phyloP scores from a whole-genome alignment of 2,888 invertebrate genomes.

The Euproctis similis region DNA sequence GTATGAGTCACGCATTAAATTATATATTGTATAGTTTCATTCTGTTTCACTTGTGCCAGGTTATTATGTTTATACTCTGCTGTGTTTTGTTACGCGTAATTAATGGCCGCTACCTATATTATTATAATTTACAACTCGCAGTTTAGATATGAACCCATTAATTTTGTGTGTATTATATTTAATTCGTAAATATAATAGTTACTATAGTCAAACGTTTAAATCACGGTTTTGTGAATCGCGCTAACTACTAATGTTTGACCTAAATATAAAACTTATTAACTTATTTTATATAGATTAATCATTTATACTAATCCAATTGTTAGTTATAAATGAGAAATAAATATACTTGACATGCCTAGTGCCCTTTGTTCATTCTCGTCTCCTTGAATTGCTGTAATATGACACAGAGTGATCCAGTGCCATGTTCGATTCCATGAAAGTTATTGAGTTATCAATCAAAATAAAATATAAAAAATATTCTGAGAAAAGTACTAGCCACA shows the following conservation, averaged over 20 bases:
- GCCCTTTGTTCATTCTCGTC: too few relatives aligned
- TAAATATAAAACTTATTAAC: conserved; percentile 8
- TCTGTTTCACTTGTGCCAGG: conserved; percentile 15
- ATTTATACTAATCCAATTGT: conserved; percentile 5
- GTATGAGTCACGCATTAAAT: conserved; percentile 23
- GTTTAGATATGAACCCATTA: conserved; percentile 11
- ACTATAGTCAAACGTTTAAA: too few relatives aligned
- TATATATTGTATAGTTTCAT: conserved; percentile 22
- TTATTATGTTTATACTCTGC: conserved; percentile 15
- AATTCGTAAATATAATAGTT: conserved; percentile 3
- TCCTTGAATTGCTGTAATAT: too few relatives aligned
- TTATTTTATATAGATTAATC: conserved; percentile 6
- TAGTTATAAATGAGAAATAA: too few relatives aligned
- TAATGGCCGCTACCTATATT: conserved; percentile 19
- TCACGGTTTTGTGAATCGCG: conserved; percentile 4
- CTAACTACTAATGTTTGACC: conserved; percentile 12
- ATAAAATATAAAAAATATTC: too few relatives aligned
- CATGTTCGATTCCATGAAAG: conserved; percentile 13
- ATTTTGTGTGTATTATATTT: conserved; percentile 7
- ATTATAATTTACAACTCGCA: conserved; percentile 21
- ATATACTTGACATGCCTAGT: too few relatives aligned
- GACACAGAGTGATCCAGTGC: too few relatives aligned
- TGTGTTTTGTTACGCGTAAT: conserved; percentile 18
- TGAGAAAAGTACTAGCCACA: too few relatives aligned
- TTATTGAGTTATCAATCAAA: conserved; percentile 18